Base-by-base conservation (phyloP, 2,888 invertebrate genomes). In the Anaspis maculata region DNA sequence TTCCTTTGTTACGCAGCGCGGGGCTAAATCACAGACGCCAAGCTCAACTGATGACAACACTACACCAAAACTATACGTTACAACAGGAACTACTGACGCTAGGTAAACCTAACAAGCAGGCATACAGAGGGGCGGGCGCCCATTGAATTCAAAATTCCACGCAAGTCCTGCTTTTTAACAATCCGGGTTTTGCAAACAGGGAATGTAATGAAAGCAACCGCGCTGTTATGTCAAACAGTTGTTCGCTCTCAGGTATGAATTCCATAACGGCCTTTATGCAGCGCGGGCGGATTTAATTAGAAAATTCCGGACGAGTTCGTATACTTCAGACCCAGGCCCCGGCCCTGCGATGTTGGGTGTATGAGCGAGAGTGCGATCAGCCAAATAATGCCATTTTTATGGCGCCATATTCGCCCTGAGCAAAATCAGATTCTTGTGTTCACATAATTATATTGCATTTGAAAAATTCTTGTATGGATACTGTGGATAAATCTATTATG, bases 181-280 rank as follows among this genome's bases (percentile, higher is more conserved):
- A 57, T 57, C 56, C 55, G 49, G 43, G 55, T 52, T 57, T 42
- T 47, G 48, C 52, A 57, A 56, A 56, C 55, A 49, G 49, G 55
- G 58, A 58, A 57, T 57, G 57, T 48, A 57, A 57, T 55, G 56
- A 56, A 56, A 58, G 52, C 56, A 50, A 53, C 57, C 55, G 54
- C 57, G 47, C 48, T 54, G 57, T 54, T 57, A 59, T 60, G 59
- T 61, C 61, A 57, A 59, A 56, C 59, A 59, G 56, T 58, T 60
- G 59, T 59, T 59, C 54, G 54, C 59, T 59, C 53, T 57, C 59
- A 60, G 59, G 59, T 59, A 61, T 61, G 59, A 59, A 59, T 59
- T 59, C 59, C 59, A 57, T 56, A 57, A 57, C 59, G 56, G 54
- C 56, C 55, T 59, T 56, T 56, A 53, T 54, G 48, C 49, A 48